phyloP scores from a whole-genome alignment of 2,888 invertebrate genomes.

The Sphaeridia pumilis region DNA sequence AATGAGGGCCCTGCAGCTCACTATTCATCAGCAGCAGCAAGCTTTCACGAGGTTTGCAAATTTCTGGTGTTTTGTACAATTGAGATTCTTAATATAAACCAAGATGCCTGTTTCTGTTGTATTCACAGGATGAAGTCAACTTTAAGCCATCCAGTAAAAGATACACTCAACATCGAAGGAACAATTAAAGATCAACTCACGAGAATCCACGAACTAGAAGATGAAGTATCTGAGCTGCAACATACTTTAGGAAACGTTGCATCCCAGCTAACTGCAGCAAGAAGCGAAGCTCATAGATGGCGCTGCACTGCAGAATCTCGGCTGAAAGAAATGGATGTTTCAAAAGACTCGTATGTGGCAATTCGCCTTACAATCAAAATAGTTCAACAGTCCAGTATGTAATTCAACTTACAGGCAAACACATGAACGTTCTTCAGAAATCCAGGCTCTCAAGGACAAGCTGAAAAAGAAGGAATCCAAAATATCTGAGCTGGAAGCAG shows the following conservation, averaged over 20 bases:
- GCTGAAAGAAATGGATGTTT: slow-evolving; percentile 52
- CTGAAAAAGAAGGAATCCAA: slow-evolving; percentile 48
- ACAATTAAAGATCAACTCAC: slow-evolving; percentile 34
- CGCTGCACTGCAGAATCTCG: slow-evolving; percentile 55
- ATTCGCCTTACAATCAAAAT: too few relatives aligned
- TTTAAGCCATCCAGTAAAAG: slow-evolving; percentile 33
- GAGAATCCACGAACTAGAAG: slow-evolving; percentile 44
- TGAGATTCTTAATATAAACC: too few relatives aligned
- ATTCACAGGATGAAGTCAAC: slow-evolving; percentile 35
- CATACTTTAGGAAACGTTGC: slow-evolving; percentile 45
- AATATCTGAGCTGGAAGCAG: slow-evolving; percentile 35
- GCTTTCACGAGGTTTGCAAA: slow-evolving; percentile 39
- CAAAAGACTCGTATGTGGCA: too few relatives aligned
- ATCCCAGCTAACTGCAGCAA: slow-evolving; percentile 45
- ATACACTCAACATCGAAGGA: slow-evolving; percentile 31
- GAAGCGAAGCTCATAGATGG: slow-evolving; percentile 53
- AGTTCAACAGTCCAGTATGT: too few relatives aligned
- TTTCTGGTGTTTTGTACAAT: not conserved
- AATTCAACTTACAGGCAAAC: too few relatives aligned
- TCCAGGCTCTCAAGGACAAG: slow-evolving; percentile 21
- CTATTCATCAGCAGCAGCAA: slow-evolving; percentile 38
- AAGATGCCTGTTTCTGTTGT: too few relatives aligned
- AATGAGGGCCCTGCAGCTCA: slow-evolving; percentile 42
- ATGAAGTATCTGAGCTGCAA: slow-evolving; percentile 45
- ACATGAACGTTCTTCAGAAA: too few relatives aligned